Conservation (phyloP, 2,113 vertebrate genomes). For the Lichenostomus cassidix region DNA sequence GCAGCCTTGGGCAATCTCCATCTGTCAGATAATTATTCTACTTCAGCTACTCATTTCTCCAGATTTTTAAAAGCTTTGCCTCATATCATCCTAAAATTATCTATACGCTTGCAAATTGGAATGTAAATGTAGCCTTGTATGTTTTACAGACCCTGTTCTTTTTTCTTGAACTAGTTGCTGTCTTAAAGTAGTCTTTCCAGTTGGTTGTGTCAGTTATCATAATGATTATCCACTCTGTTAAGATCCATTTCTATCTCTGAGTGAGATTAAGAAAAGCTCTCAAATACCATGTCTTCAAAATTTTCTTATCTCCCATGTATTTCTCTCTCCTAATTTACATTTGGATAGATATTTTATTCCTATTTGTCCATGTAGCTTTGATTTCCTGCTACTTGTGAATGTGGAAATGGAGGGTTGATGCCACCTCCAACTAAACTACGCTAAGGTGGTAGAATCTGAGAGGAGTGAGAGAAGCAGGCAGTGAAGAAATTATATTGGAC, state of each 20-base stretch:
- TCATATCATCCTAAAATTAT: conserved; percentile 53
- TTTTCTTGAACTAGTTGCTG: not conserved
- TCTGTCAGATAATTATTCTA: conserved; percentile 67
- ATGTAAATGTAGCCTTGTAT: conserved; percentile 1
- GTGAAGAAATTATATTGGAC: not conserved
- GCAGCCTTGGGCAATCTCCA: conserved; percentile 64
- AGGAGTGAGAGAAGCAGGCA: not conserved
- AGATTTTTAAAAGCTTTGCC: conserved; percentile 56
- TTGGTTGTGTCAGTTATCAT: not conserved
- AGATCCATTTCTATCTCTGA: not conserved
- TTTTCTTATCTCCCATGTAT: not conserved
- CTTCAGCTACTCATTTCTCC: conserved; percentile 50
- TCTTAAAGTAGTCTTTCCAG: not conserved
- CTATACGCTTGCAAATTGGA: conserved; percentile 12
- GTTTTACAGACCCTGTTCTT: not conserved
- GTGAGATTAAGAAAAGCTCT: not conserved
- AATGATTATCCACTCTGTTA: not conserved
- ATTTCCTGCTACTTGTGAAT: not conserved
- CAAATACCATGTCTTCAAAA: not conserved
- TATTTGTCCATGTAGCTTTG: not conserved
- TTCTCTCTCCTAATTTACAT: not conserved
- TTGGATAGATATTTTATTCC: not conserved
- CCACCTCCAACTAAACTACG: not conserved
- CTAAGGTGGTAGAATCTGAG: not conserved
- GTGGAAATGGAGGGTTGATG: not conserved